Conservation (phyloP, 2,113 vertebrate species). For the Phyllostomus discolor region DNA sequence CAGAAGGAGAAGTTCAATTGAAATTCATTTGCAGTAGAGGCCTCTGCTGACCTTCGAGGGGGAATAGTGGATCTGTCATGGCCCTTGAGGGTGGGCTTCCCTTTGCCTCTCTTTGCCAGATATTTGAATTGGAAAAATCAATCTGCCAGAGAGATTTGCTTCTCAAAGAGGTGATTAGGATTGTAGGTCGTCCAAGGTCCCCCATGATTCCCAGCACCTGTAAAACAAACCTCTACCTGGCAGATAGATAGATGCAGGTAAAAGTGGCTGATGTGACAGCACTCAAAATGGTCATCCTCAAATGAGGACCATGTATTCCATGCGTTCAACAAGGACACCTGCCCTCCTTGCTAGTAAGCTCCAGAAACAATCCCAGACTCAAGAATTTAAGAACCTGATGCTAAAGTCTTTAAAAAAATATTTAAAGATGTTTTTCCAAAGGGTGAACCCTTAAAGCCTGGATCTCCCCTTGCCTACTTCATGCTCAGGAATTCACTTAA, state of each 20-base stretch:
- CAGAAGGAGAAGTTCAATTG: background rate
- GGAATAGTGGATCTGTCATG: background rate
- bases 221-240: slow-evolving; percentile 91
- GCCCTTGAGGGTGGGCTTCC: background rate
- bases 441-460: slow-evolving; percentile 87
- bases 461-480: slow-evolving; percentile 66
- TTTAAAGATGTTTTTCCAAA: slow-evolving; percentile 89
- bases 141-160: background rate
- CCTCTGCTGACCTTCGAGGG: background rate
- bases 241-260: slow-evolving; percentile 83
- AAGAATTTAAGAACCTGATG: slow-evolving; percentile 88
- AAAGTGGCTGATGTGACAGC: slow-evolving; percentile 88
- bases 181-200: background rate
- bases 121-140: background rate
- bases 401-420: slow-evolving; percentile 91
- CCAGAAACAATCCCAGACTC: slow-evolving; percentile 90
- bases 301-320: slow-evolving; percentile 84
- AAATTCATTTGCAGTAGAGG: background rate
- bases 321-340: slow-evolving; percentile 91
- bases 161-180: background rate
- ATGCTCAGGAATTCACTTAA: slow-evolving; percentile 70
- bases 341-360: slow-evolving; percentile 87
- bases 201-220: slow-evolving; percentile 86
- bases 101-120: background rate
- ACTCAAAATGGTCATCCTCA: slow-evolving; percentile 90